Conservation (phyloP, 2,113 vertebrate genomes). For the Prunella fulvescens region DNA sequence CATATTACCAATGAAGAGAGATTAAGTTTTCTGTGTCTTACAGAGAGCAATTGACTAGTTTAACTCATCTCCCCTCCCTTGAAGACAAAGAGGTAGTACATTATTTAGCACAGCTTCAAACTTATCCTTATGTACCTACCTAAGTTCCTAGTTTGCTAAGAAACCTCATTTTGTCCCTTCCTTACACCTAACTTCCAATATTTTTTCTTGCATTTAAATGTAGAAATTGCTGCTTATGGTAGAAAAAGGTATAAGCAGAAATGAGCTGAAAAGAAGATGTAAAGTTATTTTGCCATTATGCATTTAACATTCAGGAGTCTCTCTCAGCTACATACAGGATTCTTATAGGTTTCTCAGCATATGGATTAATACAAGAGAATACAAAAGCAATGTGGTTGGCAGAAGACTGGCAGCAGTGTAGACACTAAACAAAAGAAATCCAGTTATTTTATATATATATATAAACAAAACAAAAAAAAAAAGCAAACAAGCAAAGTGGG, state of each 20-base stretch:
- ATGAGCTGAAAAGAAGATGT: not conserved
- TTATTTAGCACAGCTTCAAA: not conserved
- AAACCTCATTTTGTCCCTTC: not conserved
- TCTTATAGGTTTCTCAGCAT: not conserved
- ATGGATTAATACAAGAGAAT: not conserved
- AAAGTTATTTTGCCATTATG: not conserved
- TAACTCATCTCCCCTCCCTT: not conserved
- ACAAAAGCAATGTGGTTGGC: not conserved
- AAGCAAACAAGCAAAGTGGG: not conserved
- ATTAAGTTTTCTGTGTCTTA: not conserved
- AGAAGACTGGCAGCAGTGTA: not conserved
- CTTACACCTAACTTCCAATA: not conserved
- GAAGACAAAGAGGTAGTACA: not conserved
- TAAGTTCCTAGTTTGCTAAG: not conserved
- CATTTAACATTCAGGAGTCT: not conserved
- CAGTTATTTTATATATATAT: not conserved
- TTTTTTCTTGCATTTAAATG: not conserved
- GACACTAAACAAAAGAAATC: not conserved
- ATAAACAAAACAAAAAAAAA: too few relatives aligned
- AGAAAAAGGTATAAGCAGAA: not conserved
- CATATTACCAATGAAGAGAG: not conserved
- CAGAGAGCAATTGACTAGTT: not conserved
- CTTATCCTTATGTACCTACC: not conserved
- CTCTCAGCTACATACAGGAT: not conserved
- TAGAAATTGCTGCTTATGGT: not conserved